phyloP scores from a whole-genome alignment of 2,113 vertebrate species.

The Desmodus rotundus region DNA sequence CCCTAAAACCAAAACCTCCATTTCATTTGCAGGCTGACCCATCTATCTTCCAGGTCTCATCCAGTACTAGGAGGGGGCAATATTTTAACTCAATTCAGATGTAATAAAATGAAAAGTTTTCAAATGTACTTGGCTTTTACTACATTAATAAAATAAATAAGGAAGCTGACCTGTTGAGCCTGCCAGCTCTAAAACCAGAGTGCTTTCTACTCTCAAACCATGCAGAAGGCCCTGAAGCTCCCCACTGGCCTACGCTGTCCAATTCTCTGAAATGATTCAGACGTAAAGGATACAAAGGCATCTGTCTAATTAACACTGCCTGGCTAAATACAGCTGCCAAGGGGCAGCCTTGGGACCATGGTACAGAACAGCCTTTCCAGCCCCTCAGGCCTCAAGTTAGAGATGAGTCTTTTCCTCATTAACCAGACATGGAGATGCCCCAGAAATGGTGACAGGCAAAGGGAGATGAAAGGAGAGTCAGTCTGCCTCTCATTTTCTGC shows the following conservation, averaged over 20 bases:
- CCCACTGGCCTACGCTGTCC: conserved; percentile 43
- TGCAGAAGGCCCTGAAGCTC: conserved; percentile 9
- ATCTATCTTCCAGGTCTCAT: not conserved
- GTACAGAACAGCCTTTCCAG: conserved; percentile 34
- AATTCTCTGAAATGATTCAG: conserved; percentile 70
- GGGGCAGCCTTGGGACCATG: conserved; percentile 25
- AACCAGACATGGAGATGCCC: conserved; percentile 43
- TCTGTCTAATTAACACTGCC: conserved; percentile 67
- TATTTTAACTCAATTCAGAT: conserved; percentile 16
- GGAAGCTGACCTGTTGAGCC: not conserved
- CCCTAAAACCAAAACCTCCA: not conserved
- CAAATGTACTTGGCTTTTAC: not conserved
- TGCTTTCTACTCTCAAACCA: not conserved
- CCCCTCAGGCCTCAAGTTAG: not conserved
- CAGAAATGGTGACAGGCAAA: not conserved
- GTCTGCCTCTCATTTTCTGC: not conserved
- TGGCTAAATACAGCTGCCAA: conserved; percentile 56
- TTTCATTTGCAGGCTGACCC: not conserved
- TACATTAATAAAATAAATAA: not conserved
- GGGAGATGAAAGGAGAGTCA: not conserved
- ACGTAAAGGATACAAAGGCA: conserved; percentile 63
- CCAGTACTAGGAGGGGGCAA: not conserved
- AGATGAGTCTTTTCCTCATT: conserved; percentile 38
- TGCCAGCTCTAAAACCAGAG: not conserved
- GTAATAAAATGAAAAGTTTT: not conserved